Base-by-base conservation (phyloP, 37 sponge, comb jelly and placozoan species). In the Eunapius fragilis region DNA sequence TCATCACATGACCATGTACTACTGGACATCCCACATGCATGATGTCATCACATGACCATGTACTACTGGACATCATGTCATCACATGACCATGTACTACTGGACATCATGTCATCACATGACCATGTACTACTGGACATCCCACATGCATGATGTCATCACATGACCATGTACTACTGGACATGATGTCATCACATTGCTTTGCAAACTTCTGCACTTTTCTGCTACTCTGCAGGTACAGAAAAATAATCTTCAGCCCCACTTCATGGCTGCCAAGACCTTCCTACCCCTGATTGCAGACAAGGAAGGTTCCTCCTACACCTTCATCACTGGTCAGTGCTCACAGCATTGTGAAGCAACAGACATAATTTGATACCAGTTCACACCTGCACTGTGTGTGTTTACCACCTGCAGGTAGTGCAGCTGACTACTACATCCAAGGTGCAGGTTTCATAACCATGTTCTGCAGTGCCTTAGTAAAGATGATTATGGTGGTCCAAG, bases 191-290 rank as follows among this genome's bases (percentile, higher is more conserved):
- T n/a, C n/a, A n/a, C n/a, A n/a, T n/a, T n/a, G n/a, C n/a, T n/a
- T n/a, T n/a, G n/a, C n/a, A n/a, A n/a, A n/a, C n/a, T n/a, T n/a
- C n/a, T n/a, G n/a, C n/a, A n/a, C n/a, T n/a, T n/a, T n/a, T n/a
- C n/a, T n/a, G n/a, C n/a, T n/a, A 41, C 41, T 41, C 6, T 26
- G 0, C 74, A 77, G 78, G 78, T 77, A 45, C 14, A 26, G 17
- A 14, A 1, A 2, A 77, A 26, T 27, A 13, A 23, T 14, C 47
- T 77, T 23, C 37, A 41, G 37, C 36, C 45, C 37, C 78, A 77
- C 78, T 77, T 34, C 78, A 77, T 77, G 37, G 78, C 78, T 30
- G 78, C 78, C 47, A 77, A 77, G 47, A 77, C 78, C 23, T 77
- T 77, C 47, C 31, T 77, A 19, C 78, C 78, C 4, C 47, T 77